Base-by-base conservation (phyloP, 2,113 vertebrate genomes). In the Sander lucioperca region DNA sequence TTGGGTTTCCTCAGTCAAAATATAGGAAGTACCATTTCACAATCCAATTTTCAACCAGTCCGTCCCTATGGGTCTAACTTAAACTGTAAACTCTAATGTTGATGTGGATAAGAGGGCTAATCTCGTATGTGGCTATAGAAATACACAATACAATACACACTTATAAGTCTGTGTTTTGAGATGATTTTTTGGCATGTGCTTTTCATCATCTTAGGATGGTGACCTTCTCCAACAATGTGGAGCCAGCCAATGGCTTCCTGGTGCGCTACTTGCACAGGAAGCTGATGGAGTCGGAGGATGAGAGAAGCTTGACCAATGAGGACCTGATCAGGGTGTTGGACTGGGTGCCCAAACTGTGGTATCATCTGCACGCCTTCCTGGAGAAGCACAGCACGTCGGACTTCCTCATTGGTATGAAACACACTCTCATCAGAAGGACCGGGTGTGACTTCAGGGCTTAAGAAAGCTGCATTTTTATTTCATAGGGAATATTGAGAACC, bases 381-480 rank as follows among this genome's bases (percentile, higher is more conserved):
- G 98, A 99, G 94, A 99, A 99, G 89, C 98, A 99, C 95, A 99
- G 98, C 95, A 99, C 98, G 63, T 98, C 98, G 0, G 98, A 99
- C 93, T 99, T 99, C 91, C 98, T 99, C 89, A 99, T 99, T 0
- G 98, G 98, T 99, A 96, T 50, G 73, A 64, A 76, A 19, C 23
- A 5, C 19, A 7, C 6, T 63, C 48, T 27, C 3, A 50, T 18
- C 47, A 7, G 39, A 43, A 43, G n/a, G 48, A 43, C 12, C 27
- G 11, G 50, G 10, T 7, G 7, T 13, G 30, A 53, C n/a, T 21
- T 43, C 0, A 33, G 14, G 19, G 5, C 15, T 25, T 18, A 57
- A 62, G 5, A 45, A 50, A 36, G 47, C 30, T 43, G 48, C 5
- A 10, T 68, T 58, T 72, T 10, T 23, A 14, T 72, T 63, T 57